A percentile compares a stretch with the other conserved stretches of the same genome.
Evolutionary conservation across 2,888 invertebrate species (phyloP).

Genomic region (Rugalucina vietnamica): DNA sequence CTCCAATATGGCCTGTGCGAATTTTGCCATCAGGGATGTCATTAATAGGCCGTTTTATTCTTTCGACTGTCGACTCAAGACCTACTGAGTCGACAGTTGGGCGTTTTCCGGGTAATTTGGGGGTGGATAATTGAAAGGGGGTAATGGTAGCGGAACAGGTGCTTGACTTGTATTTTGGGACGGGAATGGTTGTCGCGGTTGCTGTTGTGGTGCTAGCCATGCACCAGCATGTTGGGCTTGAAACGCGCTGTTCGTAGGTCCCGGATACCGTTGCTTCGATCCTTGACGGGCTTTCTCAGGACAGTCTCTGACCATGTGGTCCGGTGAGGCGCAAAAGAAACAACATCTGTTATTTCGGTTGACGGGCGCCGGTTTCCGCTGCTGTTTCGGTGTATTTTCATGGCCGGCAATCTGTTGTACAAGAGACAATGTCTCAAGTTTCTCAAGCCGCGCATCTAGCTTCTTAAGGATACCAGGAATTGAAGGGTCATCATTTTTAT

Average conservation of each 20-base stretch:
- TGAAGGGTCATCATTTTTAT: neutral
- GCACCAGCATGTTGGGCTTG: neutral
- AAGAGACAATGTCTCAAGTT: neutral
- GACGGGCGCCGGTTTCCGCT: neutral
- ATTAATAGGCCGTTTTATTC: neutral
- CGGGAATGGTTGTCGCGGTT: neutral
- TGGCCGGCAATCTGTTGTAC: neutral
- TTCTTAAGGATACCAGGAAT: neutral
- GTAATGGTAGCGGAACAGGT: neutral
- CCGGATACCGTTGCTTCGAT: neutral
- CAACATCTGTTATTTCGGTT: slow-evolving; percentile 2
- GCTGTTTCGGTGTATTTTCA: neutral
- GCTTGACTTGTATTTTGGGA: neutral
- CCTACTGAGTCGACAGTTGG: slow-evolving; percentile 25
- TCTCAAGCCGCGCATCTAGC: neutral
- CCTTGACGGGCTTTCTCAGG: slow-evolving; percentile 2
- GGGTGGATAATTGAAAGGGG: neutral
- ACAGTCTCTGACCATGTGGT: slow-evolving; percentile 29
- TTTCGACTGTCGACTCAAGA: slow-evolving; percentile 17
- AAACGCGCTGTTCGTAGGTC: neutral
- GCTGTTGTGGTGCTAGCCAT: neutral
- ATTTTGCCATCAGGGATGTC: neutral
- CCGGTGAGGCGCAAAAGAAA: slow-evolving; percentile 25
- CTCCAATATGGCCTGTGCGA: neutral
- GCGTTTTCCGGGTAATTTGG: slow-evolving; percentile 11